Conservation (phyloP, 1,140 invertebrate species). For the Drosophila nebulosa region DNA sequence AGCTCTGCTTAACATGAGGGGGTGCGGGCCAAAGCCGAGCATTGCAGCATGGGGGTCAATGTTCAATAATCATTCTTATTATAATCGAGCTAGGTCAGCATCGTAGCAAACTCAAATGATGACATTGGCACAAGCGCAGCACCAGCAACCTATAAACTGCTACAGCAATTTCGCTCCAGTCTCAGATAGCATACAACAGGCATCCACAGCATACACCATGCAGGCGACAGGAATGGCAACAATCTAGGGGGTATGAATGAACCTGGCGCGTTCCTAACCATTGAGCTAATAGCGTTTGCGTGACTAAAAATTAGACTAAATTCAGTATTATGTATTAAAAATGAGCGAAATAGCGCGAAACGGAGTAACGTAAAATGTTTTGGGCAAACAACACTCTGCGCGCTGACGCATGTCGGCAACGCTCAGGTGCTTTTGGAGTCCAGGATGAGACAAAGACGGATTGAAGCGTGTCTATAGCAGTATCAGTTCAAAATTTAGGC, state of each 20-base stretch:
- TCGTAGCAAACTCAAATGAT: conserved; percentile 30
- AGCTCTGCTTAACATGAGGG: conserved; percentile 84
- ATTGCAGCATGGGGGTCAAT: conserved; percentile 8
- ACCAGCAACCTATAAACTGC: conserved; percentile 8
- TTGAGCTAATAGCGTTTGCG: conserved; percentile 93
- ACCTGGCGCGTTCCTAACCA: conserved; percentile 91
- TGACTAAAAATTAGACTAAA: too few relatives aligned
- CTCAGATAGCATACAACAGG: conserved; percentile 14
- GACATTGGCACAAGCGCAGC: conserved; percentile 48
- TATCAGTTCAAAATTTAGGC: conserved; percentile 47
- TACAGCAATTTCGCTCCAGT: conserved; percentile 11
- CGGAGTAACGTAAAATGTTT: conserved; percentile 87
- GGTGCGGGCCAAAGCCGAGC: conserved; percentile 24
- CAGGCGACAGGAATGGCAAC: conserved; percentile 21
- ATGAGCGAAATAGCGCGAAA: conserved; percentile 89
- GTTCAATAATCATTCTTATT: conserved; percentile 10
- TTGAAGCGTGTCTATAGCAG: conserved; percentile 52
- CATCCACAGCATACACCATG: conserved; percentile 13
- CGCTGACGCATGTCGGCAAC: conserved; percentile 24
- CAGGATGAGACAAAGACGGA: conserved; percentile 32
- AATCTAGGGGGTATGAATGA: conserved; percentile 83
- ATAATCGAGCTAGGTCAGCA: conserved; percentile 20
- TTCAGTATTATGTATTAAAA: conserved; percentile 93
- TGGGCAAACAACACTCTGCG: conserved; percentile 10
- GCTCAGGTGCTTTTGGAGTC: conserved; percentile 11